These are phyloP conservation scores for Ceratina calcarata DNA, from an alignment of 1,140 invertebrate genomes.

Conservation along the genomic window DNA sequence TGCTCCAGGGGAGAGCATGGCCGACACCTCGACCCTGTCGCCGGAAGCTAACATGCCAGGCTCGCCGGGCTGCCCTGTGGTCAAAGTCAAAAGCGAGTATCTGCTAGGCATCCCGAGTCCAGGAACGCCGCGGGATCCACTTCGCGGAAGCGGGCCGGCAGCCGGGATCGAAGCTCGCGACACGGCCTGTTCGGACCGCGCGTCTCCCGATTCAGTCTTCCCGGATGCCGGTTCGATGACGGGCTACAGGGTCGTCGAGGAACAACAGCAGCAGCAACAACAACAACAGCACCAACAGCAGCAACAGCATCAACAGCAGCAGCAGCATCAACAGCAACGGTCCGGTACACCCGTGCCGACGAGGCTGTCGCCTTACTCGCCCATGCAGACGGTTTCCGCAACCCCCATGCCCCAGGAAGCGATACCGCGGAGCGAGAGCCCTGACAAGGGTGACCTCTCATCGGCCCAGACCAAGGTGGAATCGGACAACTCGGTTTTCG, in stretches of 20 bases:
- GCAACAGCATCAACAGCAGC: constrained; percentile 61
- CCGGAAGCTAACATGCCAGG: constrained; percentile 89
- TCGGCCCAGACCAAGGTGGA: constrained; percentile 79
- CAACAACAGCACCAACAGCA: constrained; percentile 59
- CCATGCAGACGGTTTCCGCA: constrained; percentile 73
- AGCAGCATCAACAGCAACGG: constrained; percentile 69
- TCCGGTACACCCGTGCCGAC: constrained; percentile 65
- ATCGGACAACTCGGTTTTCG: constrained; percentile 81
- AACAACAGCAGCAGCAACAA: constrained; percentile 66
- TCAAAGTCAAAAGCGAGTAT: constrained; percentile 80
- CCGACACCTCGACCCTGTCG: constrained; percentile 93
- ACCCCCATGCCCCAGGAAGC: constrained; percentile 75
- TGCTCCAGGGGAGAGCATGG: constrained; percentile 90
- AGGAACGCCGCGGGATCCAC: constrained; percentile 69
- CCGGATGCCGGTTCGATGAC: constrained; percentile 66
- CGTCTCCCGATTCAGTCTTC: constrained; percentile 79
- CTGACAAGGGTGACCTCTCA: constrained; percentile 73
- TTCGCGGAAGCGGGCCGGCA: constrained; percentile 54
- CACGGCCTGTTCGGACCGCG: constrained; percentile 71
- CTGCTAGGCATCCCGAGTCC: constrained; percentile 78
- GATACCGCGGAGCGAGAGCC: constrained; percentile 73
- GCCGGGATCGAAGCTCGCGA: constrained; percentile 64
- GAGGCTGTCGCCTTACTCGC: constrained; percentile 77
- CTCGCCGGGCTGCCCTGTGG: constrained; percentile 83
- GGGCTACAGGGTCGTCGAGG: constrained; percentile 71